phyloP scores from a whole-genome alignment of 2,113 vertebrate species.

The Syngnathus scovelli region DNA sequence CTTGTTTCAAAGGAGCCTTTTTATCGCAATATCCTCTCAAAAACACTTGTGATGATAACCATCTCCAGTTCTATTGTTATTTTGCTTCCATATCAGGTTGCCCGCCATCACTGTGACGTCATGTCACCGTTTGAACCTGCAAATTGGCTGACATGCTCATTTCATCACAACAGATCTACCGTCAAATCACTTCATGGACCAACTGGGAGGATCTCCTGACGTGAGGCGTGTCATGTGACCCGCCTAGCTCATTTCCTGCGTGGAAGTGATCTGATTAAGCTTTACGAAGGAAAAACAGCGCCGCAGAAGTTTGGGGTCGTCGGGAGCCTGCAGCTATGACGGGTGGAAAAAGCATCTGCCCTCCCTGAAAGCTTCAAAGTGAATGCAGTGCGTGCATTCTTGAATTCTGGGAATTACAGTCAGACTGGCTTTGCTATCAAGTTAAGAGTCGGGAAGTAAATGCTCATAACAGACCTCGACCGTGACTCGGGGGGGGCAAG shows the following conservation, averaged over 20 bases:
- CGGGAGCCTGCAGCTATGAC: neutral
- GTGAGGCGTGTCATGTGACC: conserved; percentile 19
- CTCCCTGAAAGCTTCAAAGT: conserved; percentile 40
- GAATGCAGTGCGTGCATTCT: conserved; percentile 10
- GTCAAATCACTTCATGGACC: conserved; percentile 1
- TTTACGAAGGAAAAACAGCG: conserved; percentile 17
- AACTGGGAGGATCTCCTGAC: conserved; percentile 2
- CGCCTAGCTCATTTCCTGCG: conserved; percentile 17
- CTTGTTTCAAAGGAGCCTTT: conserved; percentile 27
- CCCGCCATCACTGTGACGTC: conserved; percentile 11
- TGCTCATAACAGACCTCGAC: neutral
- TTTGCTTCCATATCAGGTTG: conserved; percentile 25
- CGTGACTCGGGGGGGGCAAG: neutral
- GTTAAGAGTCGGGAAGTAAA: neutral
- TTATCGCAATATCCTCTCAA: conserved; percentile 27
- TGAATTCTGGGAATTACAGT: conserved; percentile 27
- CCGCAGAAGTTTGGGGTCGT: conserved; percentile 1
- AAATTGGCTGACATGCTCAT: conserved; percentile 5
- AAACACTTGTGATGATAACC: conserved; percentile 17
- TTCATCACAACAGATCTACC: conserved; percentile 9
- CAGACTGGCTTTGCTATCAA: conserved; percentile 39
- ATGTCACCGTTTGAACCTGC: conserved; percentile 21
- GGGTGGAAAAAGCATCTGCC: conserved; percentile 55
- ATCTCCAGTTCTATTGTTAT: conserved; percentile 39
- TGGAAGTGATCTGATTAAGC: conserved; percentile 34